Base-by-base conservation (phyloP, 2,113 vertebrate species). In the Ctenomys sociabilis region DNA sequence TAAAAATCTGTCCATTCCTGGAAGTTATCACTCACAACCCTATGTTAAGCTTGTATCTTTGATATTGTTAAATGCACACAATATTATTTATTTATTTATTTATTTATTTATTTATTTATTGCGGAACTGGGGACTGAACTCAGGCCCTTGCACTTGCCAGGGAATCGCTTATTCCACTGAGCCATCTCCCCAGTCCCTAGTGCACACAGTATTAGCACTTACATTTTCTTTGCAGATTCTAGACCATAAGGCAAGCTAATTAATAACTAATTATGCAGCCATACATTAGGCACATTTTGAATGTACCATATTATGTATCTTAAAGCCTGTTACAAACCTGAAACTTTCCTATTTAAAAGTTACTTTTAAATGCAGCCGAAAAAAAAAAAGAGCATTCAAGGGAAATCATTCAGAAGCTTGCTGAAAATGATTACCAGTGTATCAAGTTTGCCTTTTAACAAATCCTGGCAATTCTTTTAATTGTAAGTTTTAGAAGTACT, bases 31-130 rank as follows among this genome's bases (percentile, higher is more conserved):
- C 37, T 88, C 57, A 64, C 43, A 70, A 19, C 64, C 75, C 49
- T 84, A 17, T 86, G 86, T 37, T 35, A 57, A 90, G 92, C 49
- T 83, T 81, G 2, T 63, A n/a, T 59, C 43, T 96, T 96, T 84
- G 66, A 88, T 81, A 90, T 6, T 64, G 32, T 88, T 49, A 72
- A n/a, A 40, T 59, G 66, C 37, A 81, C 59, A 81, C 17, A 45
- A 59, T 70, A 28, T 70, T 40, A 37, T n/a, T n/a, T n/a, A n/a
- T n/a, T n/a, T n/a, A n/a, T n/a, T n/a, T n/a, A n/a, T n/a, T n/a
- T n/a, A n/a, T n/a, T n/a, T n/a, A n/a, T n/a, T n/a, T n/a, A n/a
- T n/a, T n/a, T n/a, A n/a, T n/a, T n/a, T n/a, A n/a, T n/a, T n/a
- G n/a, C n/a, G n/a, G n/a, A n/a, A n/a, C n/a, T n/a, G n/a, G n/a